Evolutionary conservation across 1,140 invertebrate genomes (phyloP), one percentile per base, ranked within the genome.

Genomic region (Trichonephila clavipes): DNA sequence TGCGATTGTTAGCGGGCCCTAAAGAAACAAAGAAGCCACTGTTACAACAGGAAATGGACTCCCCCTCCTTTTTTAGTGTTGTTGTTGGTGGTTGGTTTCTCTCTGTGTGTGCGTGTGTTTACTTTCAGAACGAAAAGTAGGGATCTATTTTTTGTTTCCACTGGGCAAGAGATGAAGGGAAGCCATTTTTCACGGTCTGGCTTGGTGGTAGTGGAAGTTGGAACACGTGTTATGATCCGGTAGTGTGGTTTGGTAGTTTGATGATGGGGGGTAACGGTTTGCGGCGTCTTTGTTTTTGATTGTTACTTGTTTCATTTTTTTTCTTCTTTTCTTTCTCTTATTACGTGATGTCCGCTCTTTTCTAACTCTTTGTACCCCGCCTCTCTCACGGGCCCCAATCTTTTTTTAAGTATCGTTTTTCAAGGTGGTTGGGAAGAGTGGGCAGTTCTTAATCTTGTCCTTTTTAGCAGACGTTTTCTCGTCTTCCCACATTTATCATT

Each of bases 31-130:
- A 61, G 61, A 34, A 87, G 82, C 82, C 82, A 77, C 28, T 77
- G 72, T 77, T 83, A 83, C 82, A 83, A 87, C 85, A 87, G 85
- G 85, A 87, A 87, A 87, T 28, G 85, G 34, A 40, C 12, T 34
- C 51, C 51, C 51, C 51, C 51, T 51, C 85, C 64, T 58, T 87
- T 64, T 34, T 34, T 87, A 28, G 28, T 28, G 62, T 34, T 64
- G 62, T 34, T 64, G 8, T 28, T 85, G 19, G 1, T 12, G 6
- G 18, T 21, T 69, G 16, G 21, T 24, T 58, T 59, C 44, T 85
- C 14, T 85, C 18, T 18, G 14, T 40, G 72, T 18, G 34, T 77
- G 72, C 28, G 69, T 77, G 40, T 83, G 82, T 83, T 83, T 83
- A 83, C 82, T 59, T 83, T 83, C 28, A 10, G 21, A 44, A 83